These are phyloP conservation scores for Chaetodon trifascialis DNA, from an alignment of 2,113 vertebrate species.

Conservation along the genomic window DNA sequence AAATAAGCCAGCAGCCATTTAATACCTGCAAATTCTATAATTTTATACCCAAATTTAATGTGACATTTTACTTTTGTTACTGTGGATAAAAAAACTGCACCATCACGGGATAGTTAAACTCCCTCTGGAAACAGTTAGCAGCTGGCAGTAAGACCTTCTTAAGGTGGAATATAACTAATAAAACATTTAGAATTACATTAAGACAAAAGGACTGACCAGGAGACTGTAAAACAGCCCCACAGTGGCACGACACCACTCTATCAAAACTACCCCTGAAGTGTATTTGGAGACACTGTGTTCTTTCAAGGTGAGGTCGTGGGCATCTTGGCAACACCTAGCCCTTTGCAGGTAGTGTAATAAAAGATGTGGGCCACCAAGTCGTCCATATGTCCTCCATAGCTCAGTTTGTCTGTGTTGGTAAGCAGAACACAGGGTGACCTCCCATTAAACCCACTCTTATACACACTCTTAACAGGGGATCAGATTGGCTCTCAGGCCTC, in stretches of 20 bases:
- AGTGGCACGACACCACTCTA: not conserved
- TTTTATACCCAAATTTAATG: not conserved
- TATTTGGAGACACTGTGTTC: conserved; percentile 19
- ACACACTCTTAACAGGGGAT: conserved; percentile 10
- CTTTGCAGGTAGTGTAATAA: conserved; percentile 19
- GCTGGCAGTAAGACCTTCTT: not conserved
- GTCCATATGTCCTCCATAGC: conserved; percentile 49
- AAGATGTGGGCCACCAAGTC: conserved; percentile 21
- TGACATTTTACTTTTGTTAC: not conserved
- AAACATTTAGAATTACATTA: not conserved
- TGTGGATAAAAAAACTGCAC: not conserved
- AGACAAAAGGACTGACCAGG: not conserved
- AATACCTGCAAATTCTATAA: not conserved
- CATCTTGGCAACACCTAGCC: conserved; percentile 29
- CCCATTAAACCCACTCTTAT: conserved; percentile 50
- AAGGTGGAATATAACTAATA: not conserved
- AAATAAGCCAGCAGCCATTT: not conserved
- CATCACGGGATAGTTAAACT: not conserved
- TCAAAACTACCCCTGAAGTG: not conserved
- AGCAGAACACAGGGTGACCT: conserved; percentile 35
- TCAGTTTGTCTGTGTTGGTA: conserved; percentile 37
- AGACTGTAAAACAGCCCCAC: not conserved
- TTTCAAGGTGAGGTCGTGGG: conserved; percentile 57
- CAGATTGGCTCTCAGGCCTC: conserved; percentile 12
- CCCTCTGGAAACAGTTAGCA: not conserved